Conservation (phyloP, 2,113 vertebrate species). For the Scytalopus superciliaris region DNA sequence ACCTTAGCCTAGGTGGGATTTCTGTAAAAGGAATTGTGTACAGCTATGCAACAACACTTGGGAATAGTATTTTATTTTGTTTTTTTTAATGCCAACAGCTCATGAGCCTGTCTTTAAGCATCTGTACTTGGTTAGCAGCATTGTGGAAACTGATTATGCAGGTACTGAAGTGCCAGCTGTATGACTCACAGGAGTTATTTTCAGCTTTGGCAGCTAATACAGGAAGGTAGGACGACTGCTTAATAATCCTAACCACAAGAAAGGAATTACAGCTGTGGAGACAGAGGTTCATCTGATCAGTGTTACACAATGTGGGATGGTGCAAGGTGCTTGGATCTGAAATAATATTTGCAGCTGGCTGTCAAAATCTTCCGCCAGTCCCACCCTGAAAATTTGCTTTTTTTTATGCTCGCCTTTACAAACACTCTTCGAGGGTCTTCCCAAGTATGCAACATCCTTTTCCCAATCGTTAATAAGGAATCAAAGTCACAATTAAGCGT, state of each 20-base stretch:
- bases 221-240: not conserved
- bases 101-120: not conserved
- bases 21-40: not conserved
- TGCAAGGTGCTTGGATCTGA: not conserved
- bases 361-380: not conserved
- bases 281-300: not conserved
- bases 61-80: too few relatives aligned
- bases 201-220: not conserved
- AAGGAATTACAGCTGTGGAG: not conserved
- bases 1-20: not conserved
- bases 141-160: not conserved
- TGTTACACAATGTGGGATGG: not conserved
- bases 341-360: not conserved
- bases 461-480: not conserved
- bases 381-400: accelerated
- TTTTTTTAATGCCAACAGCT: not conserved
- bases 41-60: not conserved
- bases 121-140: not conserved
- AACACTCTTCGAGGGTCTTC: not conserved
- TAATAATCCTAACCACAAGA: not conserved
- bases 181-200: not conserved
- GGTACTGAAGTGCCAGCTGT: not conserved
- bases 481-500: not conserved
- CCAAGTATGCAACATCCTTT: not conserved
- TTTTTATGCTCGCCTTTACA: accelerated